Conservation (phyloP, 2,113 vertebrate species). For the Puntigrus tetrazona region DNA sequence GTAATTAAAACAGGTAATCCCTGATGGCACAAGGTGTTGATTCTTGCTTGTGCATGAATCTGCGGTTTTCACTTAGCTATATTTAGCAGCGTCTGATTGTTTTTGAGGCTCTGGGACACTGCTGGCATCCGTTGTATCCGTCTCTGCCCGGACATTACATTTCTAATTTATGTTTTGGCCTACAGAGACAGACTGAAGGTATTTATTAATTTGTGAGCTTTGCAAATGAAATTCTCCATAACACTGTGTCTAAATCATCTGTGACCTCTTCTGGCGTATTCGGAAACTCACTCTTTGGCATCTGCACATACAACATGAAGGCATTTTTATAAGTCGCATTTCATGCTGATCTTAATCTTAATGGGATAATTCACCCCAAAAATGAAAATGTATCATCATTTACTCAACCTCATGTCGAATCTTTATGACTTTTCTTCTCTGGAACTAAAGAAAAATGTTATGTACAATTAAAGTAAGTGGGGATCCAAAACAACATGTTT, state of each 20-base stretch:
- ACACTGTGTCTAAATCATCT: constrained; percentile 14
- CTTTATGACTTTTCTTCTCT: not conserved
- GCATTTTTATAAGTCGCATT: not conserved
- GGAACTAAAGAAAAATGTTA: not conserved
- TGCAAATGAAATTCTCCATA: not conserved
- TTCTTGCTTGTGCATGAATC: constrained; percentile 51
- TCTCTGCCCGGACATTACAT: constrained; percentile 40
- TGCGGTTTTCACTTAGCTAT: constrained; percentile 48
- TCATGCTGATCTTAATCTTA: not conserved
- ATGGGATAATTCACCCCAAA: not conserved
- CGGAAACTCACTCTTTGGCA: not conserved
- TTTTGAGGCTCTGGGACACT: constrained; percentile 29
- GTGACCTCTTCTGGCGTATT: not conserved
- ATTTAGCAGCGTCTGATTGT: constrained; percentile 46
- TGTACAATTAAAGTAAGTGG: not conserved
- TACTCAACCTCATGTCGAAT: not conserved
- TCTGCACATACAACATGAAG: not conserved
- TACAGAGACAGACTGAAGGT: not conserved
- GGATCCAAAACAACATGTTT: not conserved
- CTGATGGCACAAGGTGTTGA: constrained; percentile 56
- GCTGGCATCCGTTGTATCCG: constrained; percentile 36
- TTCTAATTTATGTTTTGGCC: constrained; percentile 15
- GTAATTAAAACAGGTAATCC: constrained; percentile 65
- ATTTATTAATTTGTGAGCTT: constrained; percentile 28
- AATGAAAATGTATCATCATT: not conserved